Evolutionary conservation across 2,797 vertebrate species (phyloP).

Genomic region (Typhlichthys subterraneus): DNA sequence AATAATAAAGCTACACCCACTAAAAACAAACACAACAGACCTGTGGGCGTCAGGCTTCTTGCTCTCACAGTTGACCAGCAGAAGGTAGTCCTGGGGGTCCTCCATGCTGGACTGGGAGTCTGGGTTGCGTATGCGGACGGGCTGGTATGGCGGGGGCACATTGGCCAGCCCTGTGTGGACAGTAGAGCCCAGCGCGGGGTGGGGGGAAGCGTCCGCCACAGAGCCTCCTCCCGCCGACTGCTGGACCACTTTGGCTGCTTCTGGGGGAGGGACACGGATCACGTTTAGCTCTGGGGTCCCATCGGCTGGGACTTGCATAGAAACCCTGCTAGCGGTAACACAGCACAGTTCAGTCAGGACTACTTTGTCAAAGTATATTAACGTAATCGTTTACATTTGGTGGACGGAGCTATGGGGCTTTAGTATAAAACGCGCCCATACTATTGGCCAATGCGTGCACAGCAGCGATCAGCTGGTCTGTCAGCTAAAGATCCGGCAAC

Average conservation of each 20-base stretch:
- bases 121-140: slow-evolving; percentile 87
- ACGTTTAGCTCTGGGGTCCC: neutral
- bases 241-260: slow-evolving; percentile 87
- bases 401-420: too few relatives aligned
- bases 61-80: slow-evolving; percentile 97
- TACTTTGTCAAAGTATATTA: too few relatives aligned
- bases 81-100: slow-evolving; percentile 96
- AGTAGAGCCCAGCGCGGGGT: slow-evolving; percentile 73
- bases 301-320: neutral
- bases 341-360: too few relatives aligned
- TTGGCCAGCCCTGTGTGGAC: slow-evolving; percentile 68
- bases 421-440: too few relatives aligned
- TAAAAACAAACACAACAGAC: slow-evolving; percentile 66
- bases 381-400: too few relatives aligned
- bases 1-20: neutral
- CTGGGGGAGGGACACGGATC: slow-evolving; percentile 61
- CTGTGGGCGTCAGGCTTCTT: slow-evolving; percentile 94
- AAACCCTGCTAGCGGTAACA: slow-evolving; percentile 4
- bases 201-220: slow-evolving; percentile 83
- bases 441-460: too few relatives aligned
- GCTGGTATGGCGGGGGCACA: slow-evolving; percentile 92
- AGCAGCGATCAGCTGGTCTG: too few relatives aligned
- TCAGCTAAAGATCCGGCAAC: too few relatives aligned
- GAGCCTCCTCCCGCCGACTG: slow-evolving; percentile 74
- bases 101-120: slow-evolving; percentile 90